Base-by-base conservation (phyloP, 2,797 vertebrate genomes). In the Sphenodon punctatus region DNA sequence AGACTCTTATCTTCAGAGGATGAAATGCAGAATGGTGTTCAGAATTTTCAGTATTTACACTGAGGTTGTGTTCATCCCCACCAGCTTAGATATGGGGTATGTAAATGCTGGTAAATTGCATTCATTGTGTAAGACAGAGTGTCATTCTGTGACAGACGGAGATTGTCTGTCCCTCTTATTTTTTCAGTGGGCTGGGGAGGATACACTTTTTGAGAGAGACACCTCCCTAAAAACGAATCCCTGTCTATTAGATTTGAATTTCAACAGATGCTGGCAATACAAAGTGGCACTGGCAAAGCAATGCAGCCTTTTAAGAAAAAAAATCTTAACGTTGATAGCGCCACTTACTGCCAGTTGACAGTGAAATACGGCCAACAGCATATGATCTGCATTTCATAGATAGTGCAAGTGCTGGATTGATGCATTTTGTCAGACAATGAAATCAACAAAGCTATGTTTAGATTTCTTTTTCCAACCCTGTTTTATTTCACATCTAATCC, bases 401-500 rank as follows among this genome's bases (percentile, higher is more conserved):
- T 85, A 41, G 13, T 60, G 23, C 14, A 5, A 60, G 41, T 61
- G 30, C 93, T 92, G 84, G 66, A 43, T 75, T 82, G 77, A 67
- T 86, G 51, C 77, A 60, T 92, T 82, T 73, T 74, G 86, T 88
- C 74, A 91, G 75, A 56, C 82, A 90, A 8, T 84, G 81, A 84
- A 88, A 90, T 91, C 81, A 91, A 88, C 93, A 92, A 85, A 63
- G 67, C 93, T 92, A 80, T 89, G 91, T 90, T 92, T 88, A 90
- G 87, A 61, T 89, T 55, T 42, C 89, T 92, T 86, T 90, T 94
- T 91, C 88, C 91, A 90, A 82, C 78, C 15, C 89, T 94, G 93
- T 67, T 94, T 92, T 77, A 63, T 85, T 93, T 94, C 90, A 88
- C 39, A 82, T 85, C 83, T 95, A 92, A 96, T 95, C 93, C 88